phyloP scores from a whole-genome alignment of 2,113 vertebrate genomes.

The Pangasianodon hypophthalmus region DNA sequence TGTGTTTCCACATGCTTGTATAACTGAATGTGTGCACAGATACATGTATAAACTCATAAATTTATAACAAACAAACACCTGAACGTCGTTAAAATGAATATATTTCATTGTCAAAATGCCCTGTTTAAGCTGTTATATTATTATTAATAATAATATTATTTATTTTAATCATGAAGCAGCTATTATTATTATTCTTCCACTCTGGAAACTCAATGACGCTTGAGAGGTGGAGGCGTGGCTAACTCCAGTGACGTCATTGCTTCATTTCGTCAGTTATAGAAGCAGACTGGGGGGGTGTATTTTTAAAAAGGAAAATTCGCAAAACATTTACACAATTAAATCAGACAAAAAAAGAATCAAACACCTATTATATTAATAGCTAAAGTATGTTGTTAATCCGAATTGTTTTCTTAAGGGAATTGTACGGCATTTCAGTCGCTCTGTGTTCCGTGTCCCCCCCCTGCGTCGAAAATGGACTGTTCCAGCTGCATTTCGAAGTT shows the following conservation, averaged over 20 bases:
- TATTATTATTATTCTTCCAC: not conserved
- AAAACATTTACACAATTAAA: not conserved
- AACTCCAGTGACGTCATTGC: not conserved
- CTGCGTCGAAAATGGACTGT: conserved; percentile 40
- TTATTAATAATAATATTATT: not conserved
- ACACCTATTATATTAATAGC: not conserved
- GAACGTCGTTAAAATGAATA: too few species aligned
- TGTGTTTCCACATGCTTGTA: too few species aligned
- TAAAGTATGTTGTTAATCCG: not conserved
- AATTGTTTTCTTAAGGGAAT: not conserved
- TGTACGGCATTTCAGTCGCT: not conserved
- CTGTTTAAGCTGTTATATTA: too few species aligned
- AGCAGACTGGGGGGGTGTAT: not conserved
- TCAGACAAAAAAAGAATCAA: not conserved
- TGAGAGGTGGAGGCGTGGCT: not conserved
- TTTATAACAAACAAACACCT: too few species aligned
- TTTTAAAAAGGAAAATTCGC: not conserved
- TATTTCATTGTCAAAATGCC: too few species aligned
- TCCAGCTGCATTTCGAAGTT: conserved; percentile 62
- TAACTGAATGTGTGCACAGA: too few species aligned
- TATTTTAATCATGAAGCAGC: not conserved
- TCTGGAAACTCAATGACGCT: too few species aligned
- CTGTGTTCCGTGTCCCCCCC: not conserved
- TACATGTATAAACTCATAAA: too few species aligned
- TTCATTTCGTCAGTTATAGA: not conserved